Base-by-base conservation (phyloP, 1,140 invertebrate species). In the Listronotus oregonensis region DNA sequence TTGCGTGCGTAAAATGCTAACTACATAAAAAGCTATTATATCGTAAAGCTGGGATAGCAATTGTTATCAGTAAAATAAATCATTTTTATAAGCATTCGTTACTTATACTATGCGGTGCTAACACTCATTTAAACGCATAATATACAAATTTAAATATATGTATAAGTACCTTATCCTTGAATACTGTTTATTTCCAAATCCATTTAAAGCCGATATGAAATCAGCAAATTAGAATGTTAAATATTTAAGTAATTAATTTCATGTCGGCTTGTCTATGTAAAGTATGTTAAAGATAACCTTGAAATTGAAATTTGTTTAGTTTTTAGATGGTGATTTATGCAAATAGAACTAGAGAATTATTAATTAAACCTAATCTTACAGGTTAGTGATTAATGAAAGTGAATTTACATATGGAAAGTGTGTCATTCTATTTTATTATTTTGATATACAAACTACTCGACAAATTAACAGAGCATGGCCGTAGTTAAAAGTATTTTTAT, bases 241-340 rank as follows among this genome's bases (percentile, higher is more conserved):
- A 58, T 58, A 58, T 46, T 44, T 21, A 46, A 34, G 40, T 46
- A 58, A 58, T 58, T 58, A 58, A 58, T 32, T 58, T 18, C 18
- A 6, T 27, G 27, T 11, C 11, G 18, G 56, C 42, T 58, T 55
- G 40, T 58, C 56, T 58, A 44, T 46, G 52, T 46, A 51, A 51
- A 27, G 52, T 12, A 14, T 27, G 32, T 37, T 40, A 55, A 55
- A 14, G 39, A 44, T 46, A 58, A 58, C 56, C 42, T 46, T 58
- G 40, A 58, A 58, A 46, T 34, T 46, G 12, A 10, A 58, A 58
- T 58, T 58, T 58, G 42, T 58, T 58, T 18, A 54, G 31, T 34
- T 11, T 57, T 15, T 7, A 12, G 40, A 57, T 21, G 51, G 51
- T 54, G 34, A 55, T 58, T 58, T 46, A 58, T 58, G 56, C 7